Conservation (phyloP, 2,113 vertebrate species). For the Gasterosteus nipponicus region DNA sequence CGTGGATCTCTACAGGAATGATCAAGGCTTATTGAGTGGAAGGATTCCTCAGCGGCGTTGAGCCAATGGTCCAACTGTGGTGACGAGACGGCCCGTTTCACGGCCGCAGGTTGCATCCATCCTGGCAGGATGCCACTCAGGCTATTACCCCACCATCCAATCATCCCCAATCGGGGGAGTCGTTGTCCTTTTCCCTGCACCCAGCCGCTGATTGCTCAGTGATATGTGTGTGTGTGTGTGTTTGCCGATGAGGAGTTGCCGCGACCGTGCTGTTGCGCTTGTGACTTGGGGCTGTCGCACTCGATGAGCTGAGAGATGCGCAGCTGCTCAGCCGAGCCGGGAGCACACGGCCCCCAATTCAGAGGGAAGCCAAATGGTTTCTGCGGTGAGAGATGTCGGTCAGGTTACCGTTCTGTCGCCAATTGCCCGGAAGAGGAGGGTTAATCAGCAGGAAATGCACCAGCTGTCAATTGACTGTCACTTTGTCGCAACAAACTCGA, state of each 20-base stretch:
- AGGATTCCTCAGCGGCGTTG: constrained; percentile 29
- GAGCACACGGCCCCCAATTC: constrained; percentile 78
- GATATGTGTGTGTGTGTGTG: constrained; percentile 45
- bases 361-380: constrained; percentile 78
- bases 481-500: constrained; percentile 6
- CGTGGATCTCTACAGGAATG: neutral
- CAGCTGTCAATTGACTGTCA: constrained; percentile 58
- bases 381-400: constrained; percentile 82
- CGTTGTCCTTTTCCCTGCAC: constrained; percentile 57
- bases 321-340: constrained; percentile 80
- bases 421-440: constrained; percentile 78
- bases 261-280: constrained; percentile 64
- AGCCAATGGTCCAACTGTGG: constrained; percentile 9
- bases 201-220: constrained; percentile 62
- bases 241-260: constrained; percentile 62
- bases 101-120: constrained; percentile 64
- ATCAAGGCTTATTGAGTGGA: neutral
- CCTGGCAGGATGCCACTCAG: constrained; percentile 62
- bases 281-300: constrained; percentile 70
- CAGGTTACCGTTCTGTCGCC: constrained; percentile 80
- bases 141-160: constrained; percentile 57
- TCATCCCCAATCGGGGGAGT: constrained; percentile 47
- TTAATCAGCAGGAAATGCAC: constrained; percentile 84
- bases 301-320: constrained; percentile 76
- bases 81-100: constrained; percentile 43